Conservation (phyloP, 2,797 vertebrate genomes). For the Esox lucius region DNA sequence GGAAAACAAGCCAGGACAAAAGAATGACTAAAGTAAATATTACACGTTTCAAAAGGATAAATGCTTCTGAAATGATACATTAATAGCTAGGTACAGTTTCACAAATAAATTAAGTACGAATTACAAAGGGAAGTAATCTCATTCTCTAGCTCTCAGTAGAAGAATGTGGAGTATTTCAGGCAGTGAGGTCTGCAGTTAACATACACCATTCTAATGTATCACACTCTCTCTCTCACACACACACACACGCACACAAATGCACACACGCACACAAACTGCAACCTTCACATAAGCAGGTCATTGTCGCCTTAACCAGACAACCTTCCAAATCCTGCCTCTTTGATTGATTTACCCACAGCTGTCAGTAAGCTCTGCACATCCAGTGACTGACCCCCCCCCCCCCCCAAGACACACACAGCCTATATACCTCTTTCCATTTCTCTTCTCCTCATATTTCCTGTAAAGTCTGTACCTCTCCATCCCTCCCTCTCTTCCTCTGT, state of each 20-base stretch:
- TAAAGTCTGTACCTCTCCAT: background rate
- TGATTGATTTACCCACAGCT: slow-evolving; percentile 42
- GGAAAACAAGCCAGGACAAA: too few species aligned
- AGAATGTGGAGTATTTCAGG: background rate
- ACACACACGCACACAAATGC: slow-evolving; percentile 4
- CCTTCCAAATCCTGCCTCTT: slow-evolving; percentile 39
- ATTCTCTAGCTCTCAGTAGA: background rate
- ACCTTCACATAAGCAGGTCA: background rate
- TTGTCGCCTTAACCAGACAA: slow-evolving; percentile 21
- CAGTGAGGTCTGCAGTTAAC: background rate
- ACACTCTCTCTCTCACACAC: background rate
- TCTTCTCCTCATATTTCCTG: background rate
- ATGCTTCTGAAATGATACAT: too few species aligned
- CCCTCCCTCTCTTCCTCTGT: background rate
- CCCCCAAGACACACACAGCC: background rate
- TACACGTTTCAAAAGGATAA: too few species aligned
- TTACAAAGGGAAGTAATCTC: too few species aligned
- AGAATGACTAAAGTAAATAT: background rate
- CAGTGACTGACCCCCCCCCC: slow-evolving; percentile 2
- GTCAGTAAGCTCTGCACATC: slow-evolving; percentile 14
- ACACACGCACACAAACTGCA: background rate
- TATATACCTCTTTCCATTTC: background rate
- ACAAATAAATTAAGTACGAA: too few species aligned
- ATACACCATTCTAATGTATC: background rate
- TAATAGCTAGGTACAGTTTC: too few species aligned